A percentile compares a stretch with the other conserved stretches of the same genome.
These are phyloP conservation scores for Polypterus senegalus DNA, from an alignment of 2,113 vertebrate genomes.

Conservation along the genomic window DNA sequence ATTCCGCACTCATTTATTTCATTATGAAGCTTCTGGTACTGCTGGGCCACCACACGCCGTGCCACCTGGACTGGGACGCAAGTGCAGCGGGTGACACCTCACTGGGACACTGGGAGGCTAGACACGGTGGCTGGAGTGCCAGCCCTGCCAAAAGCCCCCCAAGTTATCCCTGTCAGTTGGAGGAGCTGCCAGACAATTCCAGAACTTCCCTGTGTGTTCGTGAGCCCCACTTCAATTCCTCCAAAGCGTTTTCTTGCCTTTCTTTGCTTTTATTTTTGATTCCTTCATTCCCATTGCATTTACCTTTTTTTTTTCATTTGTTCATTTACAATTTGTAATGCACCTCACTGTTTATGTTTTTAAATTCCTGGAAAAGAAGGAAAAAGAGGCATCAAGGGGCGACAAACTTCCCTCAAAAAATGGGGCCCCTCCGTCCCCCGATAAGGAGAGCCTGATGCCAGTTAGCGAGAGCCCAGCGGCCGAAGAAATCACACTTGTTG, in stretches of 20 bases:
- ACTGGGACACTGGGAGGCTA: neutral
- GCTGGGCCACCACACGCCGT: too few relatives aligned
- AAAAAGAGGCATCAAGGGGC: conserved; percentile 51
- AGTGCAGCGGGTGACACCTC: neutral
- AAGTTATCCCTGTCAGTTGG: too few relatives aligned
- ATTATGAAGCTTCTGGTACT: too few relatives aligned
- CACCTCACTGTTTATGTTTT: conserved; percentile 31
- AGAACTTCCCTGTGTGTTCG: too few relatives aligned
- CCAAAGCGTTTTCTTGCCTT: conserved; percentile 1
- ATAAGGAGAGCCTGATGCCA: conserved; percentile 11
- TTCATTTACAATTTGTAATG: conserved; percentile 38
- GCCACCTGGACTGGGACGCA: too few relatives aligned
- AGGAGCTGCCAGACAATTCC: too few relatives aligned
- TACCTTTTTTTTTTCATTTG: conserved; percentile 30
- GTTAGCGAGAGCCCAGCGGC: conserved; percentile 1
- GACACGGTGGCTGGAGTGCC: neutral
- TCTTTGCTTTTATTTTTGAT: conserved; percentile 19
- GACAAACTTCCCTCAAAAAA: conserved; percentile 36
- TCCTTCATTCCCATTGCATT: conserved; percentile 27
- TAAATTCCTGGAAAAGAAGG: conserved; percentile 63
- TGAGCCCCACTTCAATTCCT: too few relatives aligned
- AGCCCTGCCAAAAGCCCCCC: too few relatives aligned
- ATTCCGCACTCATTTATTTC: too few relatives aligned
- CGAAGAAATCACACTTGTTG: conserved; percentile 56
- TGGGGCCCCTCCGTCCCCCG: conserved; percentile 41